Evolutionary conservation across 1,140 invertebrate genomes (phyloP).

Genomic region (Saccostrea cuccullata): DNA sequence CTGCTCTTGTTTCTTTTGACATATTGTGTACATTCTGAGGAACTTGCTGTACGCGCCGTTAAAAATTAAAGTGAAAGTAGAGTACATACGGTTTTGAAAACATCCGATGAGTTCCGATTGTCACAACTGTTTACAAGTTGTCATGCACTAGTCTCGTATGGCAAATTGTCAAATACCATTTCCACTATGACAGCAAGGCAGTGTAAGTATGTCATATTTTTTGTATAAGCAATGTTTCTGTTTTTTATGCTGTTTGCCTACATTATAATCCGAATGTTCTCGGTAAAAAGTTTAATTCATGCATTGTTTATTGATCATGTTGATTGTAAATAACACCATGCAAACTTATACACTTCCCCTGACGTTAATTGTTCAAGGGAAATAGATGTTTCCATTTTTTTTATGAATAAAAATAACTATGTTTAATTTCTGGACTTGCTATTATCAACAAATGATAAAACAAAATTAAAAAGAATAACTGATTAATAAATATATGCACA

Average conservation of each 20-base stretch:
- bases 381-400: no score
- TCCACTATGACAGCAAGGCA: background rate
- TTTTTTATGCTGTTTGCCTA: background rate
- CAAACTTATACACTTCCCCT: no score
- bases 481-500: no score
- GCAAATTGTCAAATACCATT: background rate
- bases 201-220: background rate
- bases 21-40: background rate
- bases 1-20: background rate
- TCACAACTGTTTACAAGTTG: slow-evolving; percentile 12
- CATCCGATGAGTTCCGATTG: slow-evolving; percentile 7
- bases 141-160: background rate
- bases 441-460: no score
- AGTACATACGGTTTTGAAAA: background rate
- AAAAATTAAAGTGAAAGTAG: background rate
- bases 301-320: background rate
- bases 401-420: no score
- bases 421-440: no score
- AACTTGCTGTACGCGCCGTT: background rate
- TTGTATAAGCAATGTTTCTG: no score
- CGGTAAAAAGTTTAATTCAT: background rate
- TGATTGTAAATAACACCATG: background rate
- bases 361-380: no score
- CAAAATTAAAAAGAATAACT: no score
- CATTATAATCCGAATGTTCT: background rate